Conservation (phyloP, 2,113 vertebrate species). For the Bucco capensis region DNA sequence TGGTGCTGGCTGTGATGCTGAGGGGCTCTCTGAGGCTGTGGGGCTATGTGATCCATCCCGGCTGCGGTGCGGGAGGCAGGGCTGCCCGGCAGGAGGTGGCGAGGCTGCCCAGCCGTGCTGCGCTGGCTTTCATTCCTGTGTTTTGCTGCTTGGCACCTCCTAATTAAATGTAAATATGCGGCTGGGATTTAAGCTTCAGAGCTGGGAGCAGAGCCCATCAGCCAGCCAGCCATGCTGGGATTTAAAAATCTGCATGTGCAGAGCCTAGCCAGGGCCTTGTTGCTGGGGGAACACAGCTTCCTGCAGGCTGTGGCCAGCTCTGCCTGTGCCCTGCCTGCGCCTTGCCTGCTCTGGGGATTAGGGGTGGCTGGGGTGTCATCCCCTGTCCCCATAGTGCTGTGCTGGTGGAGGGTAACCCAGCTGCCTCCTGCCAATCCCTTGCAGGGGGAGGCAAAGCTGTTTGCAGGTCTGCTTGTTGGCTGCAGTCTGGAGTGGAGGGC, state of each 20-base stretch:
- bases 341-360: neutral
- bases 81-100: neutral
- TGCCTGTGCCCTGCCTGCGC: neutral
- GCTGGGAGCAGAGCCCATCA: constrained; percentile 57
- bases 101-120: neutral
- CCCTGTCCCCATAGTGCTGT: fast-evolving
- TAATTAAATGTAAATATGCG: constrained; percentile 67
- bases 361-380: neutral
- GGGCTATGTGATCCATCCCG: fast-evolving
- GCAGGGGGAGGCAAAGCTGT: neutral
- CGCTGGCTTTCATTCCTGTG: neutral
- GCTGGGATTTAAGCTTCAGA: constrained; percentile 56
- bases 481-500: neutral
- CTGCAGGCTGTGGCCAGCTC: neutral
- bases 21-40: neutral
- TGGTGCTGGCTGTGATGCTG: fast-evolving
- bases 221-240: constrained; percentile 57
- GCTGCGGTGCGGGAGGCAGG: neutral
- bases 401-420: fast-evolving
- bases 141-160: constrained; percentile 54
- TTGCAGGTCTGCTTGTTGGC: neutral
- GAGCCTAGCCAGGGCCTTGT: constrained; percentile 34
- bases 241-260: neutral
- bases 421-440: neutral
- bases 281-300: constrained; percentile 51